A percentile compares a stretch with the other conserved stretches of the same genome.
Conservation (phyloP, 2,113 vertebrate genomes). For the Synchiropus splendidus region DNA sequence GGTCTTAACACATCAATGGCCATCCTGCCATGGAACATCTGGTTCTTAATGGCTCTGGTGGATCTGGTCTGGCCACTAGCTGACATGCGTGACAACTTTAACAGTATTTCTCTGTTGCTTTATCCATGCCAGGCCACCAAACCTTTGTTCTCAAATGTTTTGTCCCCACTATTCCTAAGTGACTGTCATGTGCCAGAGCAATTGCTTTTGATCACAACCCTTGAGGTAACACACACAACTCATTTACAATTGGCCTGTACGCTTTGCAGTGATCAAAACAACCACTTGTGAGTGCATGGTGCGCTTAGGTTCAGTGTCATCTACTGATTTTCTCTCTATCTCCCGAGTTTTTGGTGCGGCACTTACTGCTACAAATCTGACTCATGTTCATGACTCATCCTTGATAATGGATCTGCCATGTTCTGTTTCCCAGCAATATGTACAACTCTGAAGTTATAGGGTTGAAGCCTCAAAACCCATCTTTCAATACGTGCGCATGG, state of each 20-base stretch:
- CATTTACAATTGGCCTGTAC: background rate
- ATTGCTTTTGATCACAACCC: background rate
- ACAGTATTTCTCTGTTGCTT: background rate
- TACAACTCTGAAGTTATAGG: background rate
- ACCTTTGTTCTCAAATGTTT: constrained; percentile 18
- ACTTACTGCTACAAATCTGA: background rate
- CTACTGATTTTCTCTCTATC: background rate
- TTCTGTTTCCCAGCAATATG: background rate
- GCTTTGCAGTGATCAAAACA: background rate
- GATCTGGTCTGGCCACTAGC: no score
- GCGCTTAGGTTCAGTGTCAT: background rate
- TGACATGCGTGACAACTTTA: no score
- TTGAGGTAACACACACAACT: constrained; percentile 11
- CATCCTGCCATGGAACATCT: background rate
- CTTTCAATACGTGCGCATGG: no score
- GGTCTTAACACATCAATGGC: background rate
- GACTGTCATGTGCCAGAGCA: background rate
- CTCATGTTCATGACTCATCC: background rate
- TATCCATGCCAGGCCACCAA: constrained; percentile 15
- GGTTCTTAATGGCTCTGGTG: background rate
- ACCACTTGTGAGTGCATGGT: background rate
- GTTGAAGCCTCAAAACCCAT: constrained; percentile 1
- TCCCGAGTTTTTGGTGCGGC: background rate
- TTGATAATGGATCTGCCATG: background rate
- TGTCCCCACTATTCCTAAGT: constrained; percentile 15